These are phyloP conservation scores for Phodopus roborovskii DNA, from an alignment of 2,113 vertebrate genomes.

Conservation along the genomic window DNA sequence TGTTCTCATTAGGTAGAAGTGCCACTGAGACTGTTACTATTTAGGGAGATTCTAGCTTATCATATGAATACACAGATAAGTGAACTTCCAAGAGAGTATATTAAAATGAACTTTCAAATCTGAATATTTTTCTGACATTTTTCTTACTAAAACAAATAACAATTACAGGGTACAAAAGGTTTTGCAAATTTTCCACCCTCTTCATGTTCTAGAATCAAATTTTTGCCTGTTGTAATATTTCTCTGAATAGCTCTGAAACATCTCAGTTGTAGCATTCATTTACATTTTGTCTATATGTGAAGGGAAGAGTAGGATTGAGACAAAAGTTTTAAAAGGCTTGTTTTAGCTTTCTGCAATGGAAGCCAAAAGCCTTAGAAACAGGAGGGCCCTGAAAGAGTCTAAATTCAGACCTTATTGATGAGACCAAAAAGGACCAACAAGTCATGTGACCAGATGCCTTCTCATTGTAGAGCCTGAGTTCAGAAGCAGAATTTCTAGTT, in stretches of 20 bases:
- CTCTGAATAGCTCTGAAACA: neutral
- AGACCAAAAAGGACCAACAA: neutral
- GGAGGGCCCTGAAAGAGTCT: neutral
- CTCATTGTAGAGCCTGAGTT: neutral
- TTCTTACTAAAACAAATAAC: neutral
- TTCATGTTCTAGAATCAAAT: constrained; percentile 28
- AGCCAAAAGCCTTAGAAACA: neutral
- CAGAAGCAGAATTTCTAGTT: neutral
- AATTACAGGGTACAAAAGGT: neutral
- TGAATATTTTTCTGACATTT: neutral
- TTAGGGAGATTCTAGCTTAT: neutral
- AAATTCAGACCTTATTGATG: neutral
- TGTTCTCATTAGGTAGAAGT: constrained; percentile 9
- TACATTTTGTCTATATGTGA: neutral
- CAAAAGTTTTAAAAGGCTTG: neutral
- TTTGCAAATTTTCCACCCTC: constrained; percentile 11
- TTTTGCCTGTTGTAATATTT: neutral
- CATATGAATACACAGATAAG: neutral
- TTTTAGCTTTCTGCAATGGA: constrained; percentile 4
- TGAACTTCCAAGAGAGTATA: neutral
- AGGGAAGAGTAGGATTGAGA: constrained; percentile 12
- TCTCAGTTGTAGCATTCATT: neutral
- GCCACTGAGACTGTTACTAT: neutral
- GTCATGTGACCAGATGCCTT: neutral
- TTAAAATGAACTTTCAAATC: neutral